Evolutionary conservation across 2,797 vertebrate genomes (phyloP).

Genomic region (Odontamblyopus lacepedii): DNA sequence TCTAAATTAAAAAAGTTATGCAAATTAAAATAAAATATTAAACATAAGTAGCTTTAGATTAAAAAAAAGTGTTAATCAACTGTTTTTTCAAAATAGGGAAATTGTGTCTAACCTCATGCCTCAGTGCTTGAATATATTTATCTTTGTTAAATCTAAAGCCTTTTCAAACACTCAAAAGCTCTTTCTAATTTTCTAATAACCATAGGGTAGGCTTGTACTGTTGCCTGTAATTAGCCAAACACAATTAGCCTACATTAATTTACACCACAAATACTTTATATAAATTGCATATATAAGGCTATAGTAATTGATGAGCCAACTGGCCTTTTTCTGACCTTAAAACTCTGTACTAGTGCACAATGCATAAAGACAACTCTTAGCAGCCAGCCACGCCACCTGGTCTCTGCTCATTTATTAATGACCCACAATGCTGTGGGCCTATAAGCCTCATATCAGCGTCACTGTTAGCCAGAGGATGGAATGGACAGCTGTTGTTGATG

Average conservation of each 20-base stretch:
- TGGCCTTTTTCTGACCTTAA: background rate
- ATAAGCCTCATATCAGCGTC: background rate
- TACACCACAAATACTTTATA: background rate
- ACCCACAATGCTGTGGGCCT: constrained; percentile 41
- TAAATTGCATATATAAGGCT: background rate
- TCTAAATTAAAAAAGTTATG: no score
- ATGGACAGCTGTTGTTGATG: constrained; percentile 31
- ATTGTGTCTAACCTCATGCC: background rate
- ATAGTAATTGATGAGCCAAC: background rate
- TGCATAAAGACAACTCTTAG: background rate
- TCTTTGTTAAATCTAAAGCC: background rate
- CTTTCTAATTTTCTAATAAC: no score
- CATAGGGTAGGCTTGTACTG: background rate
- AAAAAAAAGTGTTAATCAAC: no score
- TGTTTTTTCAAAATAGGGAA: no score
- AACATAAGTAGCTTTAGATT: no score
- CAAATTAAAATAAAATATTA: no score
- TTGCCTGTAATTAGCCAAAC: background rate
- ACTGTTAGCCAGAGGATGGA: constrained; percentile 20
- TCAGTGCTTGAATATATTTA: no score
- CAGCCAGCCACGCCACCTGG: constrained; percentile 47
- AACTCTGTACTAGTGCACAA: background rate
- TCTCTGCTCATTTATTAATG: constrained; percentile 71
- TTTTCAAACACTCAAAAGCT: background rate
- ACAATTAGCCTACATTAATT: background rate